Conservation (phyloP, 2,797 vertebrate genomes). For the Periophthalmus magnuspinnatus region DNA sequence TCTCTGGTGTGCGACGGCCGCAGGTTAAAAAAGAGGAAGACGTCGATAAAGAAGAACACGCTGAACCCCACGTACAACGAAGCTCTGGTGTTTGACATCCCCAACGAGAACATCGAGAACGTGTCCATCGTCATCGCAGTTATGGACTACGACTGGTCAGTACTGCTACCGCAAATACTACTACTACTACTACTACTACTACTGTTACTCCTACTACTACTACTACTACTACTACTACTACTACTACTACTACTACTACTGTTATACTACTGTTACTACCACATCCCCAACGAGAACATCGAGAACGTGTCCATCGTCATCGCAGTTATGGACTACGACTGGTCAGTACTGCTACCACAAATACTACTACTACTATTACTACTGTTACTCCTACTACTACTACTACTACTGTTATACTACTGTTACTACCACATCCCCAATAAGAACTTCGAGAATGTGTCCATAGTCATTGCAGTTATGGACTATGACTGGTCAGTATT, state of each 20-base stretch:
- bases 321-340: conserved; percentile 49
- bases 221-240: conserved; percentile 3
- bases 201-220: neutral
- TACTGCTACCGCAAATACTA: neutral
- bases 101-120: conserved; percentile 90
- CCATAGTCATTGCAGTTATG: too few species aligned
- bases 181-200: neutral
- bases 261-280: neutral
- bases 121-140: conserved; percentile 90
- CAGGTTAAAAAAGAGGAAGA: conserved; percentile 93
- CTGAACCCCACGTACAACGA: conserved; percentile 95
- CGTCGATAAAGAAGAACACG: conserved; percentile 95
- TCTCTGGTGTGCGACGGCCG: conserved; percentile 92
- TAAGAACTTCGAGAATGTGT: too few species aligned
- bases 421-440: neutral
- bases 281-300: conserved; percentile 88
- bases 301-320: conserved; percentile 89
- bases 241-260: neutral
- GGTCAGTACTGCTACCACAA: too few species aligned
- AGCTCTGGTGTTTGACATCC: conserved; percentile 93
- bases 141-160: conserved; percentile 96
- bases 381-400: neutral
- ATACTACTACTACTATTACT: neutral
- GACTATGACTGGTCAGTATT: too few species aligned
- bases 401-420: neutral